Conservation (phyloP, 2,797 vertebrate genomes). For the Holocentrus rufus region DNA sequence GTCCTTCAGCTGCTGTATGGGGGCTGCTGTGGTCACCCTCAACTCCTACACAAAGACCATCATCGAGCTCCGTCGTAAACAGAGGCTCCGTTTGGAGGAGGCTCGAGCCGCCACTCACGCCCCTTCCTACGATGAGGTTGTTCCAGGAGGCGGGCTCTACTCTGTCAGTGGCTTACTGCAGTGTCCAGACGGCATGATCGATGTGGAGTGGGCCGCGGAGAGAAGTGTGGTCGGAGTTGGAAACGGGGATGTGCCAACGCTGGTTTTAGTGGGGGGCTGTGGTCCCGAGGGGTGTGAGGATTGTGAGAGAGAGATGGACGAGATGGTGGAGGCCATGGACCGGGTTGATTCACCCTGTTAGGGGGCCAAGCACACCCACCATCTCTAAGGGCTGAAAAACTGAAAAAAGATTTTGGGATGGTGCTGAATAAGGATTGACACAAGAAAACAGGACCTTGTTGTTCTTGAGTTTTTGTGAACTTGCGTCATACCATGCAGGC, state of each 20-base stretch:
- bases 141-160: slow-evolving; percentile 79
- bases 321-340: slow-evolving; percentile 77
- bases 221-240: slow-evolving; percentile 69
- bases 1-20: slow-evolving; percentile 90
- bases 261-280: slow-evolving; percentile 81
- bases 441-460: slow-evolving; percentile 23
- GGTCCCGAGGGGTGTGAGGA: slow-evolving; percentile 82
- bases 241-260: slow-evolving; percentile 78
- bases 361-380: slow-evolving; percentile 2
- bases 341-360: slow-evolving; percentile 80
- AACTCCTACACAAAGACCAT: slow-evolving; percentile 91
- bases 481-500: background rate
- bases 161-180: slow-evolving; percentile 83
- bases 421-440: slow-evolving; percentile 7
- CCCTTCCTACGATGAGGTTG: slow-evolving; percentile 80
- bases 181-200: slow-evolving; percentile 78
- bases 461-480: slow-evolving; percentile 34
- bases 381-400: slow-evolving; percentile 34
- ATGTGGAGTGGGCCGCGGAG: slow-evolving; percentile 76
- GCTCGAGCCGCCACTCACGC: slow-evolving; percentile 70
- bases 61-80: slow-evolving; percentile 82
- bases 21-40: slow-evolving; percentile 86
- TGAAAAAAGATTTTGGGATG: slow-evolving; percentile 19
- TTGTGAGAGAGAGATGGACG: slow-evolving; percentile 84
- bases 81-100: slow-evolving; percentile 80